A percentile compares a stretch with the other conserved stretches of the same genome.
Conservation (phyloP, 2,113 vertebrate species). For the Emydocephalus ijimae region DNA sequence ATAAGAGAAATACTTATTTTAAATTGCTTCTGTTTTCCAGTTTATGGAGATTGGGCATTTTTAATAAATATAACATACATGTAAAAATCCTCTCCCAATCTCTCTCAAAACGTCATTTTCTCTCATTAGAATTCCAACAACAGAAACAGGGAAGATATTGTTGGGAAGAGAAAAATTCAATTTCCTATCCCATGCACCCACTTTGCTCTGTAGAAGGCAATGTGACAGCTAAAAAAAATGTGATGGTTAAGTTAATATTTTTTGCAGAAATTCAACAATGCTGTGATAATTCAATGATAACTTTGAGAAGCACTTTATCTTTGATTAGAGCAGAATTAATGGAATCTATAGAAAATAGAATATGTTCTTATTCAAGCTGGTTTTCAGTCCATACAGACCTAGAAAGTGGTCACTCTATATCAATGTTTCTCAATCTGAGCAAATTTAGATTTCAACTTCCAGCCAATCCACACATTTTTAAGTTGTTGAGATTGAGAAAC, state of each 20-base stretch:
- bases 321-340: neutral
- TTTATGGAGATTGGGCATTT: neutral
- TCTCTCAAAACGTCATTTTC: neutral
- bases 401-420: neutral
- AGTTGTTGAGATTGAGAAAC: neutral
- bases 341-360: neutral
- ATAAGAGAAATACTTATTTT: neutral
- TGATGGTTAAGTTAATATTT: neutral
- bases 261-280: neutral
- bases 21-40: neutral
- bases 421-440: neutral
- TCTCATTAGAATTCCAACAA: neutral
- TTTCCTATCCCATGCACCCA: neutral
- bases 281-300: neutral
- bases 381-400: neutral
- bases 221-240: neutral
- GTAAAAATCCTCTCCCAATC: neutral
- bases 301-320: neutral
- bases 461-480: neutral
- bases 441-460: neutral
- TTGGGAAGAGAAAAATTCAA: neutral
- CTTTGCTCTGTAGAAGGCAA: neutral
- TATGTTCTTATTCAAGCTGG: neutral
- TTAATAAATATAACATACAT: neutral
- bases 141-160: neutral